Evolutionary conservation across 1,140 invertebrate genomes (phyloP).

Genomic region (Rhynchophorus ferrugineus): DNA sequence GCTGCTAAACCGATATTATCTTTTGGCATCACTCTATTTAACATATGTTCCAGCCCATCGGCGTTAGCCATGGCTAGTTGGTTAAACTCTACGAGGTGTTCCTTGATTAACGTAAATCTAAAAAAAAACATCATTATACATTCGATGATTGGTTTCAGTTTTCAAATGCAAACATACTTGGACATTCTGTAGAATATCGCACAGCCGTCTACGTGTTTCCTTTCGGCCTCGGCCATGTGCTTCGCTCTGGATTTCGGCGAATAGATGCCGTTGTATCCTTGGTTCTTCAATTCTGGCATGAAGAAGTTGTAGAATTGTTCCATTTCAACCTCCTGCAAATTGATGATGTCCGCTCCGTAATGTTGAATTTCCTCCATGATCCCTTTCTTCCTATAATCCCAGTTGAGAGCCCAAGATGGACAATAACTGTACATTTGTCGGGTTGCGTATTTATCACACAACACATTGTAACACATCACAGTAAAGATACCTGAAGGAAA

Average conservation of each 20-base stretch:
- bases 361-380: conserved; percentile 94
- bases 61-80: conserved; percentile 97
- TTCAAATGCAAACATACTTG: conserved; percentile 64
- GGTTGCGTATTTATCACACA: conserved; percentile 98
- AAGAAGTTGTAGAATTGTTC: conserved; percentile 98
- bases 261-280: conserved; percentile 97
- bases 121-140: conserved; percentile 25
- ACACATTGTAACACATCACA: conserved; percentile 99
- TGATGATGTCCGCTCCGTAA: conserved; percentile 97
- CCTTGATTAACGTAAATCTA: conserved; percentile 91
- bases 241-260: conserved; percentile 97
- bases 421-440: conserved; percentile 97
- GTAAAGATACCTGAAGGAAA: conserved; percentile 80
- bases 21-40: conserved; percentile 98
- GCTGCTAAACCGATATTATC: conserved; percentile 98
- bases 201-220: conserved; percentile 98
- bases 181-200: conserved; percentile 93
- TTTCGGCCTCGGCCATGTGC: conserved; percentile 94
- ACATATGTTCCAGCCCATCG: conserved; percentile 96
- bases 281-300: conserved; percentile 84
- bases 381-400: conserved; percentile 97
- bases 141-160: neutral
- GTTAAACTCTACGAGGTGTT: conserved; percentile 96
- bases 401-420: conserved; percentile 93
- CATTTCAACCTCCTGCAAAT: conserved; percentile 96